Evolutionary conservation across 1,140 invertebrate genomes (phyloP), one percentile per base, ranked within the genome.

Genomic region (Orius laevigatus): DNA sequence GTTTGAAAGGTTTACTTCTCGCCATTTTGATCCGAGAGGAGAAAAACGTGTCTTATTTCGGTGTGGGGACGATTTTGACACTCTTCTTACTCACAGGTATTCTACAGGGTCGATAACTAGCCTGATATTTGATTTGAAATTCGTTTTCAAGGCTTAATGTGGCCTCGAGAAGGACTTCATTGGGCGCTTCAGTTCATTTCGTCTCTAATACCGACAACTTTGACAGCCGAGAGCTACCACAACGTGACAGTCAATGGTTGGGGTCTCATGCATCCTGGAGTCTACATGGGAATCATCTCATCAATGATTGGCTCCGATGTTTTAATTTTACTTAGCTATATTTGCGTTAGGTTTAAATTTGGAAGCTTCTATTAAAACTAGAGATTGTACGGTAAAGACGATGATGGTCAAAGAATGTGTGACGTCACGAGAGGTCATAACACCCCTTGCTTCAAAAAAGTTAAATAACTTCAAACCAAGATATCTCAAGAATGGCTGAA

Each of bases 1-100:
- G n/a, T n/a, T n/a, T n/a, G n/a, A n/a, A n/a, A 50, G 49, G 49
- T 19, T 45, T 50, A 12, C 33, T 50, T 9, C 20, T 50, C 16
- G 44, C 49, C 1, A 20, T 40, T 1, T 5, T 50, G 4, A 44
- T 50, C 25, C 35, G 12, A 20, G 39, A n/a, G 3, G 41, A 50
- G 19, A 31, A 16, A 12, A 41, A 45, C 32, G 39, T 42, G 6
- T 20, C 41, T 2, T 50, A 50, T 18, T 41, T 43, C 15, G 49
- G 49, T 14, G 39, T 50, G 6, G n/a, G 31, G 8, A 44, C 42
- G 15, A 20, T 50, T 16, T 20, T 50, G 11, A 45, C 49, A 12
- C 42, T 50, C 10, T 44, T 50, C 34, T 35, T 45, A 20, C 32
- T 50, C 6, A 18, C 20, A n/a, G 49, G 49, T 50, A 50, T 36